These are phyloP conservation scores for Nesogale talazaci DNA, from an alignment of 2,113 vertebrate species.

Conservation along the genomic window DNA sequence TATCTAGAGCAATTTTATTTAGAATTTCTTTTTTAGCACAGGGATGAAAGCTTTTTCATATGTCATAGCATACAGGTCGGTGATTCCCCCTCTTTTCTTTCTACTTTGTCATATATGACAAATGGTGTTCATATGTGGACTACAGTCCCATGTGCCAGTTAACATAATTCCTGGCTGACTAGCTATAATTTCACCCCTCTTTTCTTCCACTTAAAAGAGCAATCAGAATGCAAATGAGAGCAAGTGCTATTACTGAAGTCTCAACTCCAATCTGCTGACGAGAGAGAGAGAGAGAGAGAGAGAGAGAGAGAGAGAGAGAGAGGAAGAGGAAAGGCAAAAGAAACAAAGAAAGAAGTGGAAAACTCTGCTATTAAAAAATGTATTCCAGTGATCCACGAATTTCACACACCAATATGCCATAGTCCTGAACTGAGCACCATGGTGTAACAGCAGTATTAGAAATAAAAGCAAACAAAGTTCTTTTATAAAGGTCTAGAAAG, in stretches of 20 bases:
- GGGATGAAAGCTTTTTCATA: not conserved
- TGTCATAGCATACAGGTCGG: fast-evolving
- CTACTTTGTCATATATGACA: not conserved
- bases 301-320: fast-evolving
- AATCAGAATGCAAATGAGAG: not conserved
- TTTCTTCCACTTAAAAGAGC: not conserved
- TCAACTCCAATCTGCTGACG: not conserved
- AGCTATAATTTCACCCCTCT: not conserved
- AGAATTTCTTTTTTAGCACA: not conserved
- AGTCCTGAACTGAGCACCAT: not conserved
- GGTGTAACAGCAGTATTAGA: not conserved
- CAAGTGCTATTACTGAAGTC: not conserved
- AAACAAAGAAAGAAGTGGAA: not conserved
- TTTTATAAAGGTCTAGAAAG: not conserved
- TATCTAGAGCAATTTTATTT: no score
- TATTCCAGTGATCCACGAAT: no score
- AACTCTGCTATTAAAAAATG: not conserved
- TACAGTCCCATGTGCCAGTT: not conserved
- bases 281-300: not conserved
- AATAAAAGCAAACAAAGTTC: not conserved
- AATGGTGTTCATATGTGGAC: not conserved
- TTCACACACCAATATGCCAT: not conserved
- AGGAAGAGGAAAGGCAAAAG: no score
- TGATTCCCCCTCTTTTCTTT: not conserved
- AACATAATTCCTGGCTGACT: not conserved